Evolutionary conservation across 1,140 invertebrate species (phyloP).

Genomic region (Drosophila pachea): DNA sequence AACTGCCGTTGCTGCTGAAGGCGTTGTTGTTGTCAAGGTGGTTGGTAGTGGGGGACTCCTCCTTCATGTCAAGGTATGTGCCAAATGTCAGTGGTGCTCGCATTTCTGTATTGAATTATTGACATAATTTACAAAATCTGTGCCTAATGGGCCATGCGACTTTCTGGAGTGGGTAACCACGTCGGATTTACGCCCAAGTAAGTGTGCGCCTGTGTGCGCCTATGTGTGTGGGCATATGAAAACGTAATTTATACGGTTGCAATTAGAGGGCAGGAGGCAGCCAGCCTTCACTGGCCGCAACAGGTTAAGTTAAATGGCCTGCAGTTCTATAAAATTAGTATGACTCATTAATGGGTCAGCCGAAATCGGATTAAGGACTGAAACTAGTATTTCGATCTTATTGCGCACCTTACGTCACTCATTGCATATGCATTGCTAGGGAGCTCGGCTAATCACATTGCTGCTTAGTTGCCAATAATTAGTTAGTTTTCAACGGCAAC

Average conservation of each 20-base stretch:
- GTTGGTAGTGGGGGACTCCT: constrained; percentile 19
- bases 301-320: constrained; percentile 75
- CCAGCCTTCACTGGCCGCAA: constrained; percentile 37
- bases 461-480: constrained; percentile 44
- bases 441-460: constrained; percentile 43
- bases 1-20: constrained; percentile 20
- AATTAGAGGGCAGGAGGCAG: neutral
- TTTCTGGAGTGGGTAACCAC: constrained; percentile 52
- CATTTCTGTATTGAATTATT: constrained; percentile 77
- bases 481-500: constrained; percentile 31
- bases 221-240: constrained; percentile 50
- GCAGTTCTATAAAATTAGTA: constrained; percentile 74
- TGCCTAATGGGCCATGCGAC: constrained; percentile 73
- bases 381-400: constrained; percentile 2
- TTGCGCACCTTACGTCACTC: neutral
- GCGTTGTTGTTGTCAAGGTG: constrained; percentile 56
- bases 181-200: constrained; percentile 37
- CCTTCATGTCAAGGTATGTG: constrained; percentile 11
- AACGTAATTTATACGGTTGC: constrained; percentile 52
- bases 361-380: constrained; percentile 54
- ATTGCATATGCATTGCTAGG: constrained; percentile 32
- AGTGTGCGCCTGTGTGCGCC: constrained; percentile 23
- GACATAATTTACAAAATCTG: constrained; percentile 78
- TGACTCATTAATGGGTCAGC: constrained; percentile 66
- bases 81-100: constrained; percentile 66